Base-by-base conservation (phyloP, 2,113 vertebrate species). In the Strix aluco region DNA sequence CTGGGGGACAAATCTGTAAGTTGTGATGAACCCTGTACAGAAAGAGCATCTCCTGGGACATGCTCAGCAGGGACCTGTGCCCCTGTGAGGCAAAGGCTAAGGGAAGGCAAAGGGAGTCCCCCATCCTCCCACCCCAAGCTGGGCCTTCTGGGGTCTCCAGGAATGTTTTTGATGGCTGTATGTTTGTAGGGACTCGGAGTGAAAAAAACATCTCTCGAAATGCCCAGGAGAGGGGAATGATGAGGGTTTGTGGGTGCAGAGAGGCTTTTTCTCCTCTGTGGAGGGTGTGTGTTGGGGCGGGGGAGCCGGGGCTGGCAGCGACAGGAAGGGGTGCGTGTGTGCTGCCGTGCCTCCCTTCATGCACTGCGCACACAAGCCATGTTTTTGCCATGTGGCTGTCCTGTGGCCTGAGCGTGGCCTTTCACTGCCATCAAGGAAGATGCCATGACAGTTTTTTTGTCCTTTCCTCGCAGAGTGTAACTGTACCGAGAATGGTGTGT, bases 401-500 rank as follows among this genome's bases (percentile, higher is more conserved):
- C 69, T 54, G 9, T 15, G 19, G 58, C 52, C 75, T 11, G 6
- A 26, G 65, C 1, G 0, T 42, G 69, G 46, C 23, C 74, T n/a
- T 49, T 21, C 18, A 3, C 36, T 63, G 83, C 70, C 42, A 62
- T 25, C 14, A 19, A 49, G 32, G n/a, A 29, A 54, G 40, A 21
- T 72, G 49, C 15, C 1, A 0, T 49, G 72, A 73, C 32, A 12
- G 32, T 13, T 57, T 15, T 79, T 73, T 71, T 47, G 23, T 47
- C 27, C 3, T 7, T 52, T 36, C 72, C 38, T 88, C 80, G 8
- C 96, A 99, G 98, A 95, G 61, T 99, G 99, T 91, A 95, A 44
- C 80, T 99, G 99, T 15, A 97, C 98, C 0, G 25, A 81, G 62
- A 95, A 98, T 0, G 98, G 99, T 0, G 97, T 81, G 61, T 99